A percentile compares a stretch with the other conserved stretches of the same genome.
These are phyloP conservation scores for Neolamprologus hecqui DNA, from an alignment of 2,113 vertebrate species.

Conservation along the genomic window DNA sequence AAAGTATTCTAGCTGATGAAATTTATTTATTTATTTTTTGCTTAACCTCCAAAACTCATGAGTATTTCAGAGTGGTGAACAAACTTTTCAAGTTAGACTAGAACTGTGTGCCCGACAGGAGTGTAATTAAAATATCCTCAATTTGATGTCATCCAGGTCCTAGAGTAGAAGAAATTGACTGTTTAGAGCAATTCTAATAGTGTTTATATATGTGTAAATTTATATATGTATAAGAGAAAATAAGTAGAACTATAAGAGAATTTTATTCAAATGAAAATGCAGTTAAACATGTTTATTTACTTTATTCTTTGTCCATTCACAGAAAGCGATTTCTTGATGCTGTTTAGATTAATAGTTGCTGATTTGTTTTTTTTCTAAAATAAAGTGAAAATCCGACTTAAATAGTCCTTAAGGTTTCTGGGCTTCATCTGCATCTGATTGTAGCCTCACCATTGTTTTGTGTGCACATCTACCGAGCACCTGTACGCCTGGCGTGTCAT, in stretches of 20 bases:
- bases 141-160: background rate
- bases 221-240: background rate
- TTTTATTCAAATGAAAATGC: background rate
- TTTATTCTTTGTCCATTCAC: background rate
- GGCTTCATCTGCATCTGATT: conserved; percentile 19
- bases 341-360: background rate
- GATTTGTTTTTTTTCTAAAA: background rate
- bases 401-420: background rate
- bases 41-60: background rate
- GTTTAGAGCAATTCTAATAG: background rate
- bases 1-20: too few relatives aligned
- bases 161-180: background rate
- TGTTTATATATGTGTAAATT: background rate
- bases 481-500: conserved; percentile 22
- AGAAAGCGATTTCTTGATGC: background rate
- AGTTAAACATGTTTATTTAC: background rate
- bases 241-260: background rate
- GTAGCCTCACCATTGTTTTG: background rate
- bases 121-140: background rate
- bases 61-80: background rate
- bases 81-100: background rate
- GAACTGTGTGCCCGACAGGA: background rate
- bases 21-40: background rate
- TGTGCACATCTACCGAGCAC: background rate
- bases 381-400: background rate